Conservation (phyloP, 2,888 invertebrate genomes). For the Synergus umbraculus region DNA sequence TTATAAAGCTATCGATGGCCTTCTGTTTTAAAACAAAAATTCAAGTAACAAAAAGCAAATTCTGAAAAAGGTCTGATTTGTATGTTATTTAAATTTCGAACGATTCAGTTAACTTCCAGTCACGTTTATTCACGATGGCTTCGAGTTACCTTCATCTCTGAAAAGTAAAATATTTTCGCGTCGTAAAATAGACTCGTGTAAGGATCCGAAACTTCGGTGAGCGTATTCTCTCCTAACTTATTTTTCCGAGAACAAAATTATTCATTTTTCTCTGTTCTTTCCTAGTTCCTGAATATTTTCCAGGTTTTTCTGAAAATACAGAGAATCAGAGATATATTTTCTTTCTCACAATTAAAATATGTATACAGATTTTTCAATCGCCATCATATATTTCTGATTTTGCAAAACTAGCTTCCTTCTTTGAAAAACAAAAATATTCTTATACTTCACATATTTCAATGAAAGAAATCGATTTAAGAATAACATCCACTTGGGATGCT, state of each 20-base stretch:
- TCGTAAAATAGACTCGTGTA: conserved; percentile 38
- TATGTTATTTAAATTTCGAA: not conserved
- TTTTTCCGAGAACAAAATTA: conserved; percentile 32
- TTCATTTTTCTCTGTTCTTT: conserved; percentile 8
- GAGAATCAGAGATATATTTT: not conserved
- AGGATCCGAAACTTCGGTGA: conserved; percentile 6
- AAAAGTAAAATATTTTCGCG: conserved; percentile 43
- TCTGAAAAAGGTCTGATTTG: not conserved
- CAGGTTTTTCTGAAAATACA: not conserved
- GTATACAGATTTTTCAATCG: not conserved
- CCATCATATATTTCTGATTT: not conserved
- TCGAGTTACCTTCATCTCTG: conserved; percentile 12
- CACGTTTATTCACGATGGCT: not conserved
- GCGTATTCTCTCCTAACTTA: conserved; percentile 31
- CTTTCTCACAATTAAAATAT: not conserved
- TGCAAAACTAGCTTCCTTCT: not conserved
- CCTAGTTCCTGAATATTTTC: not conserved
- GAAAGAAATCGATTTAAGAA: conserved; percentile 20
- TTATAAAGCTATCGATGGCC: no score
- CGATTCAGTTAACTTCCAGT: not conserved
- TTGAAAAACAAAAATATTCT: not conserved
- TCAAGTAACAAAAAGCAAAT: no score
- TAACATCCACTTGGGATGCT: conserved; percentile 11
- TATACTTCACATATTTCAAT: not conserved
- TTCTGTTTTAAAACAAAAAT: no score